Evolutionary conservation across 2,113 vertebrate species (phyloP).

Genomic region (Rhinolophus sinicus): DNA sequence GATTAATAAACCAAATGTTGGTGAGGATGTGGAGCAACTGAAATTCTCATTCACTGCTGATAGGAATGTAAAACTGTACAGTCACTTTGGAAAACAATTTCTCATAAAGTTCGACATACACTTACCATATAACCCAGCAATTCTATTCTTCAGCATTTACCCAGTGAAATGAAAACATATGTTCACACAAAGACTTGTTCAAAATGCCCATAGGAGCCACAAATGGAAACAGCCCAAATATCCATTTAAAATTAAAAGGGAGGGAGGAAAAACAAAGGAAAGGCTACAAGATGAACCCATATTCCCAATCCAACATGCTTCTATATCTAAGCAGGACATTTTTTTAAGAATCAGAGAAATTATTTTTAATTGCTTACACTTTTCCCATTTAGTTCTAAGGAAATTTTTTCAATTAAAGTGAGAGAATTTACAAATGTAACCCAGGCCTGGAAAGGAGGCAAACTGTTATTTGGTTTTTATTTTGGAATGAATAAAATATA

Average conservation of each 20-base stretch:
- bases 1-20: not conserved
- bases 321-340: not conserved
- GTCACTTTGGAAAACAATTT: not conserved
- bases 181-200: not conserved
- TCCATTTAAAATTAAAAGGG: not conserved
- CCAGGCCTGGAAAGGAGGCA: not conserved
- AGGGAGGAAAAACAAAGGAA: not conserved
- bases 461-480: not conserved
- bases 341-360: constrained; percentile 37
- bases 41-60: not conserved
- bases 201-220: not conserved
- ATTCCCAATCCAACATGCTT: not conserved
- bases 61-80: not conserved
- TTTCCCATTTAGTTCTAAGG: not conserved
- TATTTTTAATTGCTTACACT: constrained; percentile 23
- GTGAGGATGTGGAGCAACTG: not conserved
- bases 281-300: not conserved
- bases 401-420: not conserved
- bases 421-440: not conserved
- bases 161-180: not conserved
- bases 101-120: not conserved
- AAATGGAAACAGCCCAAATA: not conserved
- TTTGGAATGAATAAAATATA: constrained; percentile 4
- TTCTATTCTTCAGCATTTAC: not conserved
- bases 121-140: not conserved